phyloP scores from a whole-genome alignment of 2,888 invertebrate species.

The Linnaemya vulpina region DNA sequence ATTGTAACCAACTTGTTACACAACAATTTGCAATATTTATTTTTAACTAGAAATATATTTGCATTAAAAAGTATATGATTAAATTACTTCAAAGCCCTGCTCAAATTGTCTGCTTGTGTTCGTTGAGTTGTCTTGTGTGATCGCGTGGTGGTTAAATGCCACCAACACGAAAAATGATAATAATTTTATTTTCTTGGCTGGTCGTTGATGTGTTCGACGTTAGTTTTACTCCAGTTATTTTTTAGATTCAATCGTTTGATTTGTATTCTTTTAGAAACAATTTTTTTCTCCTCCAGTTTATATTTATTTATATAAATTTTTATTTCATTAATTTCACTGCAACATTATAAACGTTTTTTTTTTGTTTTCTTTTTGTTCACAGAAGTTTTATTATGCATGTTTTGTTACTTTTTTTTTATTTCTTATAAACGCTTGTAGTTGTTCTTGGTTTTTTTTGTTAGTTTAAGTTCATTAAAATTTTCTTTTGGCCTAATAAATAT shows the following conservation, averaged over 20 bases:
- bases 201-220: slow-evolving; percentile 61
- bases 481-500: slow-evolving; percentile 81
- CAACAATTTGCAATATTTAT: neutral
- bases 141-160: slow-evolving; percentile 72
- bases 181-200: slow-evolving; percentile 71
- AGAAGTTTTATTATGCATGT: slow-evolving; percentile 32
- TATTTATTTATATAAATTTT: slow-evolving; percentile 66
- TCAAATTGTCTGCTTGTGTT: slow-evolving; percentile 27
- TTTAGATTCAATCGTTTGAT: slow-evolving; percentile 45
- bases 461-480: slow-evolving; percentile 81
- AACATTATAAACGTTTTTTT: slow-evolving; percentile 65
- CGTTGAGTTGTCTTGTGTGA: slow-evolving; percentile 67
- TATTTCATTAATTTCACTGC: slow-evolving; percentile 71
- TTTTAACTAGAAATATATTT: neutral
- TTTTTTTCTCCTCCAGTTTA: slow-evolving; percentile 72
- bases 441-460: slow-evolving; percentile 65
- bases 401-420: slow-evolving; percentile 12
- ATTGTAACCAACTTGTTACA: neutral
- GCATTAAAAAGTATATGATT: neutral
- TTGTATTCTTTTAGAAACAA: slow-evolving; percentile 62
- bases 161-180: slow-evolving; percentile 73
- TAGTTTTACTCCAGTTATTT: slow-evolving; percentile 70
- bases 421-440: slow-evolving; percentile 40
- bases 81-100: slow-evolving; percentile 12
- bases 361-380: too few species aligned